Base-by-base conservation (phyloP, 2,797 vertebrate genomes). In the Lates japonicus region DNA sequence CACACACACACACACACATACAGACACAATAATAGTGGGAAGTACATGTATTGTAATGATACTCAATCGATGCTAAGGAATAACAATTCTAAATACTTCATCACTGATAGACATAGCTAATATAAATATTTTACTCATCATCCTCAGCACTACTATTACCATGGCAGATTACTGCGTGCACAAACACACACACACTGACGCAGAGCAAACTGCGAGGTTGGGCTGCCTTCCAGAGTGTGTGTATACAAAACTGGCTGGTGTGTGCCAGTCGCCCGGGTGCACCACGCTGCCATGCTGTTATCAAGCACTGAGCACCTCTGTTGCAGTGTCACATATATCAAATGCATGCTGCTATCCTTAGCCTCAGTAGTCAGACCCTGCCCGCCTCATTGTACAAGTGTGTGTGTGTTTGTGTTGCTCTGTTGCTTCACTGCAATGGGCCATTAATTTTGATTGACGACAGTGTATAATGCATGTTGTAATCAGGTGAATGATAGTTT, bases 261-360 rank as follows among this genome's bases (percentile, higher is more conserved):
- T 83, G 96, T 96, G 96, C 96, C 96, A 95, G 96, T 96, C 94
- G 95, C 97, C 97, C 88, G 97, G 94, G 97, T 96, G 97, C 94
- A 95, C 96, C 97, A 97, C 96, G 96, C 96, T 96, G 97, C 96
- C 97, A 97, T 95, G 96, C 97, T 96, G 97, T 97, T 97, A 97
- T 96, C 96, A 97, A 95, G 96, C 96, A 96, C 97, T 96, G 96
- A 97, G 97, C 97, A 97, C 96, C 97, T 96, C 96, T 96, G 97
- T 96, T 96, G 96, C 97, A 96, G 96, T 96, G 97, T 97, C 96
- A 97, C 96, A 97, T 97, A 97, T 97, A 97, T 97, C 97, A 97
- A 97, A 97, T 95, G 94, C 97, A 96, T 95, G 96, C 96, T 96
- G 96, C 95, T 95, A 96, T 94, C 94, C 87, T 95, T 93, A 93